Conservation (phyloP, 2,888 invertebrate species). For the Gandaritis pyraliata region DNA sequence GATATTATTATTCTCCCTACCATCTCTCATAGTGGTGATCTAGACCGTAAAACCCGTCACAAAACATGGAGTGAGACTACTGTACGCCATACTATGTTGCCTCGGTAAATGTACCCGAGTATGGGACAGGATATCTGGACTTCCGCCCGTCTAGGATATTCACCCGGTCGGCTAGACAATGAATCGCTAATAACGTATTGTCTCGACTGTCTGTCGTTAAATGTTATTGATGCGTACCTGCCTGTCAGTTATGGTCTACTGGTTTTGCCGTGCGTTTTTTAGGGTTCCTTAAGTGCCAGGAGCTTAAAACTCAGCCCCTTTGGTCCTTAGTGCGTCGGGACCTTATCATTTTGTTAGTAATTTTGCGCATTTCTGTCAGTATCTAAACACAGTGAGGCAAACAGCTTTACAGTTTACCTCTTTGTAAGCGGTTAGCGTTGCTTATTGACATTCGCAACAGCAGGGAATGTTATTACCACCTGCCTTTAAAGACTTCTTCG, state of each 20-base stretch:
- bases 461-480: too few species aligned
- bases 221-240: constrained; percentile 65
- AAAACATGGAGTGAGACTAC: constrained; percentile 7
- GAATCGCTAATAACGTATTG: constrained; percentile 70
- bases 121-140: constrained; percentile 78
- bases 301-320: neutral
- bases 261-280: constrained; percentile 48
- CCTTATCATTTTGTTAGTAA: too few species aligned
- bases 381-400: too few species aligned
- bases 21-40: neutral
- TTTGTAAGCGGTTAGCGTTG: too few species aligned
- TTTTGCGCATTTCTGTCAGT: too few species aligned
- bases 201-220: constrained; percentile 60
- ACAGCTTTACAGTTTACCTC: too few species aligned
- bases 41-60: neutral
- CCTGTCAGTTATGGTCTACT: constrained; percentile 70
- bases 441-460: too few species aligned
- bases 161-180: constrained; percentile 74
- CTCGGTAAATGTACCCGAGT: constrained; percentile 40
- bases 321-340: too few species aligned
- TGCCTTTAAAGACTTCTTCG: too few species aligned
- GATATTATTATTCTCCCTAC: too few species aligned
- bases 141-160: constrained; percentile 80
- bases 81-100: constrained; percentile 9
- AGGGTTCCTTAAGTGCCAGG: constrained; percentile 6